These are phyloP conservation scores for Dolichotis patagonum DNA, from an alignment of 2,113 vertebrate species.

Conservation along the genomic window DNA sequence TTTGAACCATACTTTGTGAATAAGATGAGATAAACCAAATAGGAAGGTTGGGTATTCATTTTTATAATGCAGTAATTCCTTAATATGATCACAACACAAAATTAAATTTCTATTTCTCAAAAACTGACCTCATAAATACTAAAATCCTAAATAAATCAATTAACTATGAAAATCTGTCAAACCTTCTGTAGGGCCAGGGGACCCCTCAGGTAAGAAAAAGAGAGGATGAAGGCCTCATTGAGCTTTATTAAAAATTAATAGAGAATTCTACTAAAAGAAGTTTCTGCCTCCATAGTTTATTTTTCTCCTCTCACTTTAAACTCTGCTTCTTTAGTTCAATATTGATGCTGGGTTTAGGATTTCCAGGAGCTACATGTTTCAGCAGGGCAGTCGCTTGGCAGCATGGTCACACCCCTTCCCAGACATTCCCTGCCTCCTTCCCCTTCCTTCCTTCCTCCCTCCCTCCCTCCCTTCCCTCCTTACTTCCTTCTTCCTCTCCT, in stretches of 20 bases:
- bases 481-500: background rate
- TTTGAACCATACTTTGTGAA: conserved; percentile 29
- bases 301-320: background rate
- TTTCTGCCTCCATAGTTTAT: background rate
- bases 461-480: background rate
- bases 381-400: no score
- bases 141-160: conserved; percentile 45
- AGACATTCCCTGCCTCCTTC: background rate
- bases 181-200: background rate
- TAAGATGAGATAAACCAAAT: background rate
- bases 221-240: background rate
- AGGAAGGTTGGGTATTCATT: conserved; percentile 9
- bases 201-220: background rate
- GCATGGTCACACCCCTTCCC: background rate
- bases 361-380: background rate
- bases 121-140: conserved; percentile 36
- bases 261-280: background rate
- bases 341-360: background rate
- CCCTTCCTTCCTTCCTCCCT: background rate
- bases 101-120: background rate
- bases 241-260: background rate
- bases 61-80: conserved; percentile 22
- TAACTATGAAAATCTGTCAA: background rate
- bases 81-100: background rate
- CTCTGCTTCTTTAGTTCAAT: background rate